Percentiles rank a stretch among this genome's conserved stretches.
Evolutionary conservation across 2,113 vertebrate species (phyloP).

Genomic region (Columba livia): DNA sequence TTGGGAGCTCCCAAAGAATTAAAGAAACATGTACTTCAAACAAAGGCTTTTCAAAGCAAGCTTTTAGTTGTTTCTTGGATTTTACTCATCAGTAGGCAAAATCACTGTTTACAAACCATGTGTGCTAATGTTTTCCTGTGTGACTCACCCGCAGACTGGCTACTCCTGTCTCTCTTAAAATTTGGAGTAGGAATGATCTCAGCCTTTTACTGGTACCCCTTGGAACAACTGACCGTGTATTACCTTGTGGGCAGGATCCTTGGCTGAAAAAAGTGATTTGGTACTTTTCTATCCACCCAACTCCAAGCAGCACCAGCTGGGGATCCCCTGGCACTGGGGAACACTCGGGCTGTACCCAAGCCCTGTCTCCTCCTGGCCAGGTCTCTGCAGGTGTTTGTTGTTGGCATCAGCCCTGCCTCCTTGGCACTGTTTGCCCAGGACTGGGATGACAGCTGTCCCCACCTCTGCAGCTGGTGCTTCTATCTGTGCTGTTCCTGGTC

Average conservation of each 20-base stretch:
- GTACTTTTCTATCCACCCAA: background rate
- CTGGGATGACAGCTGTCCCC: background rate
- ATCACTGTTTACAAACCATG: background rate
- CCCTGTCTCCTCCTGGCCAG: rapidly evolving
- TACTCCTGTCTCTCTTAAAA: background rate
- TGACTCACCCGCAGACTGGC: background rate
- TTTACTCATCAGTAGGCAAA: background rate
- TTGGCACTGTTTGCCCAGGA: background rate
- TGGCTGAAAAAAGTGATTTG: background rate
- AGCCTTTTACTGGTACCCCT: background rate
- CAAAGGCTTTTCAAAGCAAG: background rate
- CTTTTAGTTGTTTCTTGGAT: background rate
- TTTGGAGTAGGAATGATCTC: background rate
- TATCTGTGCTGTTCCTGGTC: background rate
- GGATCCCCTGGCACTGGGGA: background rate
- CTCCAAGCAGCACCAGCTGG: background rate
- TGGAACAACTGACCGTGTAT: background rate
- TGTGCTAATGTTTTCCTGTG: background rate
- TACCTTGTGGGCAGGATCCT: background rate
- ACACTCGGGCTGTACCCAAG: background rate
- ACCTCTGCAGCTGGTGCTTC: background rate
- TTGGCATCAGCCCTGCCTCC: background rate
- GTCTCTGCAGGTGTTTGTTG: background rate
- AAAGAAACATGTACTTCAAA: background rate
- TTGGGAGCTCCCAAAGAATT: background rate